These are phyloP conservation scores for Sarcophaga bullata DNA, from an alignment of 1,140 invertebrate genomes.

Conservation along the genomic window DNA sequence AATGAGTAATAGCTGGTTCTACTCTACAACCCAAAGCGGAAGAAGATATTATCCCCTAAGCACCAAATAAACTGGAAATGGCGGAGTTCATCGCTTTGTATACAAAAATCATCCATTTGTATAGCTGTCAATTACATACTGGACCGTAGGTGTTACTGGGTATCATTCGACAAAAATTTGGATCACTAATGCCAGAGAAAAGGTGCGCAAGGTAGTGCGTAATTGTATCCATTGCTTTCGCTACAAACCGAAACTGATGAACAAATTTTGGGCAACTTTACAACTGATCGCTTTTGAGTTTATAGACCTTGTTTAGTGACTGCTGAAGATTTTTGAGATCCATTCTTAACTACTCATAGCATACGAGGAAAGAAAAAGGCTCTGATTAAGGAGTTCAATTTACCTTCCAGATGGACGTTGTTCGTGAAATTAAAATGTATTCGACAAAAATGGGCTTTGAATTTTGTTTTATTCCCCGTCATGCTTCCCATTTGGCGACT, in stretches of 20 bases:
- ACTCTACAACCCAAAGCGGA: too few relatives aligned
- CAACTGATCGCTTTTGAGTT: constrained; percentile 28
- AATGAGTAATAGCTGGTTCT: too few relatives aligned
- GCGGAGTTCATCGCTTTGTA: constrained; percentile 23
- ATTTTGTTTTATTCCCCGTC: constrained; percentile 59
- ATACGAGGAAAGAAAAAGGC: constrained; percentile 46
- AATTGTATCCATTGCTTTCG: constrained; percentile 42
- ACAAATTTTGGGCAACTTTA: constrained; percentile 43
- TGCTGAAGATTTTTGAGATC: constrained; percentile 44
- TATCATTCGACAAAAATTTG: constrained; percentile 20
- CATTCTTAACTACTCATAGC: constrained; percentile 36
- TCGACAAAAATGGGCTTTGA: constrained; percentile 43
- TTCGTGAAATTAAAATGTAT: not conserved
- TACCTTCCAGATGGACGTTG: not conserved
- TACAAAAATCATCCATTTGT: not conserved
- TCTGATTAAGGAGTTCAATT: constrained; percentile 42
- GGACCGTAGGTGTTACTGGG: constrained; percentile 29
- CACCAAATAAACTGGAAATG: too few relatives aligned
- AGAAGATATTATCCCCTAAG: too few relatives aligned
- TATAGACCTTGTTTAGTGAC: constrained; percentile 24
- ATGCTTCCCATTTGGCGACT: constrained; percentile 56
- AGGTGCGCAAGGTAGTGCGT: constrained; percentile 34
- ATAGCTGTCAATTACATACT: constrained; percentile 32
- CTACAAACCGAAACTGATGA: constrained; percentile 41
- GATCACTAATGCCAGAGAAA: constrained; percentile 23